Percentiles rank a stretch among this genome's conserved stretches.
phyloP scores from a whole-genome alignment of 2,888 invertebrate species.

The Arenicola marina region DNA sequence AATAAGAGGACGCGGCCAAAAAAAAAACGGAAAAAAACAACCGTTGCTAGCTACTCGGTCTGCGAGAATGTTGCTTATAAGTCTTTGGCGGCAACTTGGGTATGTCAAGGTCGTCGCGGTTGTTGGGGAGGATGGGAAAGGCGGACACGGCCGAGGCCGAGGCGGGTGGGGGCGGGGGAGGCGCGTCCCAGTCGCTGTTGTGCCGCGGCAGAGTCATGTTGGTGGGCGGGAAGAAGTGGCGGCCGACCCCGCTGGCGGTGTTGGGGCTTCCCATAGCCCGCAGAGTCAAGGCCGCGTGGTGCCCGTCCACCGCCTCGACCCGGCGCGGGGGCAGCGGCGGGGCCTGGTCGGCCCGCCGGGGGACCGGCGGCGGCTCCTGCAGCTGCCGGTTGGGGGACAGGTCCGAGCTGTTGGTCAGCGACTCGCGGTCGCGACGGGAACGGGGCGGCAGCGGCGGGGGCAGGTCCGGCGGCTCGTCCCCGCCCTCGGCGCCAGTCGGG shows the following conservation, averaged over 20 bases:
- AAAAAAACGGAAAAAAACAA: too few relatives aligned
- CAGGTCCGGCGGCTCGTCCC: conserved; percentile 6
- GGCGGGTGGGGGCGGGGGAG: too few relatives aligned
- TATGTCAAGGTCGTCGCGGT: conserved; percentile 27
- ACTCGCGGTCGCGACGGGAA: conserved; percentile 65
- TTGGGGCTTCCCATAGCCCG: background rate
- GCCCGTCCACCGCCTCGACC: conserved; percentile 26
- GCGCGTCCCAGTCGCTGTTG: too few relatives aligned
- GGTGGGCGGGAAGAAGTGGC: too few relatives aligned
- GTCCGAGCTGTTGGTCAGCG: conserved; percentile 66
- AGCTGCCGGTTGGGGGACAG: conserved; percentile 68
- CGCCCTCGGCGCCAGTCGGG: background rate
- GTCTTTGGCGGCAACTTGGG: conserved; percentile 58
- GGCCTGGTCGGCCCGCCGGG: conserved; percentile 65
- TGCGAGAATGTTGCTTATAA: conserved; percentile 38
- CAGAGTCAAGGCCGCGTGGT: background rate
- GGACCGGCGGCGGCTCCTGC: conserved; percentile 65
- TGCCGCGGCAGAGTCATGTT: too few relatives aligned
- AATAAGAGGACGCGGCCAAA: too few relatives aligned
- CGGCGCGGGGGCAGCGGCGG: conserved; percentile 70
- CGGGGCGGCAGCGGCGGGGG: conserved; percentile 12
- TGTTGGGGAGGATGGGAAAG: background rate
- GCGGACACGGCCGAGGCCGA: too few relatives aligned
- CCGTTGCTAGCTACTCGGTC: conserved; percentile 27
- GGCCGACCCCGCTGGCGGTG: too few relatives aligned